Percentiles rank a stretch among this genome's conserved stretches.
Evolutionary conservation across 2,888 invertebrate species (phyloP).

Genomic region (Macaria liturata): DNA sequence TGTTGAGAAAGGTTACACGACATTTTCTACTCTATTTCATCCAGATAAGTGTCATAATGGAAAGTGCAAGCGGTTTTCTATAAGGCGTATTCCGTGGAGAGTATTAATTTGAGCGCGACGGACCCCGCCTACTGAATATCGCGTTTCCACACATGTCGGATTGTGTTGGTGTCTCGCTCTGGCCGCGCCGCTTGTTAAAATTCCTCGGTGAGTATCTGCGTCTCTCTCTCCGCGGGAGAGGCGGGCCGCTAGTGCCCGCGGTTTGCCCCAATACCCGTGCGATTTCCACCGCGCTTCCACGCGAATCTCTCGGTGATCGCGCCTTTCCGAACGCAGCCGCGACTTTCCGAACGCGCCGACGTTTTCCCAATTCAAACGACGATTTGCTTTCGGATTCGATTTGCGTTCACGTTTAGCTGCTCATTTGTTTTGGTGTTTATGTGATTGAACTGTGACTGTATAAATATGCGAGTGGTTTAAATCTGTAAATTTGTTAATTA

Average conservation of each 20-base stretch:
- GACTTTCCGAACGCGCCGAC: constrained; percentile 46
- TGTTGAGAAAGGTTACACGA: constrained; percentile 36
- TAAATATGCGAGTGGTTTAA: constrained; percentile 16
- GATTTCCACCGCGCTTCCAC: constrained; percentile 79
- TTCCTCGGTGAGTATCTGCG: constrained; percentile 77
- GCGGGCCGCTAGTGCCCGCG: constrained; percentile 58
- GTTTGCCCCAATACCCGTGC: constrained; percentile 75
- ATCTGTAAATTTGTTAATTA: too few species aligned
- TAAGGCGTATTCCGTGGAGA: constrained; percentile 77
- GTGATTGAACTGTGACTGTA: constrained; percentile 49
- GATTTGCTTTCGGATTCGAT: constrained; percentile 23
- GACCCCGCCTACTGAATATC: constrained; percentile 79
- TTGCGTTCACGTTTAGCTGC: constrained; percentile 36
- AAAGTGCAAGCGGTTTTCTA: constrained; percentile 39
- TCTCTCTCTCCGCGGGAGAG: constrained; percentile 72
- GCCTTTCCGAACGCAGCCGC: constrained; percentile 51
- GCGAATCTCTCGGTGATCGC: constrained; percentile 66
- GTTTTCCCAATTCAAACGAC: constrained; percentile 27
- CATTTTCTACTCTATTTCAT: constrained; percentile 40
- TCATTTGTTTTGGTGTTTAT: constrained; percentile 43
- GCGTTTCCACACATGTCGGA: constrained; percentile 78
- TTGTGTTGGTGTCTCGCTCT: constrained; percentile 73
- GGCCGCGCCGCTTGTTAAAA: constrained; percentile 82
- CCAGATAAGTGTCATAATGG: constrained; percentile 41
- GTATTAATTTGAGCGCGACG: constrained; percentile 82